Percentiles rank a stretch among this genome's conserved stretches.
Conservation (phyloP, 2,113 vertebrate genomes). For the Beaufortia kweichowensis region DNA sequence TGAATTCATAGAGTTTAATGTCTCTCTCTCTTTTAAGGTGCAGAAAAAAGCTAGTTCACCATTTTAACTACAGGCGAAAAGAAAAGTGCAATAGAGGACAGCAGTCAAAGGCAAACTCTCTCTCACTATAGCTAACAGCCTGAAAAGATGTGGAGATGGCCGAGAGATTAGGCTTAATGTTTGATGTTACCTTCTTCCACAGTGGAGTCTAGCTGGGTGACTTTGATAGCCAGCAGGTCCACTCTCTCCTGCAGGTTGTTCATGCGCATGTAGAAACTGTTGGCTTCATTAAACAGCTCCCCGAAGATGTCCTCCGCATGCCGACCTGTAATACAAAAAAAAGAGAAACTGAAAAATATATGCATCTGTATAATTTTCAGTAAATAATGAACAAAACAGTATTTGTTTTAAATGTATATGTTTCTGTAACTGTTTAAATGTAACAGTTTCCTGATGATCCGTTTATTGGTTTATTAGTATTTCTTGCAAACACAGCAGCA, state of each 20-base stretch:
- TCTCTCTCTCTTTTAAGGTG: constrained; percentile 20
- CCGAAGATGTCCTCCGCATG: constrained; percentile 92
- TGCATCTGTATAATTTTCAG: too few species aligned
- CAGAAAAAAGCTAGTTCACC: constrained; percentile 49
- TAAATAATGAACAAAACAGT: not conserved
- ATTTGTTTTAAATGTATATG: too few species aligned
- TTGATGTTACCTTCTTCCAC: constrained; percentile 85
- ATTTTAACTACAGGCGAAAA: constrained; percentile 31
- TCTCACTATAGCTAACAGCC: not conserved
- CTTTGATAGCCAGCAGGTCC: constrained; percentile 90
- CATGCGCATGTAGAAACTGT: constrained; percentile 92
- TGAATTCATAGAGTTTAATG: constrained; percentile 18
- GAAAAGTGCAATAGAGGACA: constrained; percentile 45
- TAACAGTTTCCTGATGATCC: too few species aligned
- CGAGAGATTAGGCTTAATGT: not conserved
- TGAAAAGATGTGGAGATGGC: not conserved
- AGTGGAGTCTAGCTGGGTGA: constrained; percentile 90
- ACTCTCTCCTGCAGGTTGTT: constrained; percentile 90
- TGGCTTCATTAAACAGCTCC: constrained; percentile 92
- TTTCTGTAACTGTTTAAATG: too few species aligned
- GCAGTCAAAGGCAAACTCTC: constrained; percentile 19
- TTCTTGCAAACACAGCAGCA: too few species aligned
- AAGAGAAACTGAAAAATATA: not conserved
- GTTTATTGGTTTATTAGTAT: too few species aligned
- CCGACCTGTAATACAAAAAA: constrained; percentile 68